Evolutionary conservation across 1,140 invertebrate species (phyloP), one percentile per base, ranked within the genome.

Genomic region (Heliothis virescens): DNA sequence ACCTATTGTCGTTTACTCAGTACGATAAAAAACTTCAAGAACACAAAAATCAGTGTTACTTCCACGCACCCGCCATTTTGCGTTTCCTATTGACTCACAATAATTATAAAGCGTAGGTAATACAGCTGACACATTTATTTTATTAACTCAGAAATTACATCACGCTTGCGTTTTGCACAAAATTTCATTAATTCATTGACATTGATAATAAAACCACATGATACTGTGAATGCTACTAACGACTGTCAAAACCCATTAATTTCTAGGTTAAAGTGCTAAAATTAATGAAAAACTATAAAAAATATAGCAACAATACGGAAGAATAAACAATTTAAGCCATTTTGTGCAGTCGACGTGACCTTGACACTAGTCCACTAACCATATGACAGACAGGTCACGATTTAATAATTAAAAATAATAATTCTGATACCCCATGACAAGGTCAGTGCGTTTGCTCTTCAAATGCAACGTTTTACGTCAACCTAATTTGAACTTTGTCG

Each of bases 361-460:
- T 75, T 75, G 72, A 75, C 72, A 75, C 72, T 75, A 75, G 57
- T 21, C 57, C 52, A 69, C 65, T 69, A 69, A 13, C 65, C 48
- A 69, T 26, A 69, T 75, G 72, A 75, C 72, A 75, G 57, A 29
- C 72, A 62, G 15, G 57, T 75, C 72, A 75, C 72, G 72, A 60
- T 26, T 52, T 69, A 69, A 69, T 69, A 69, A 69, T 69, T 75
- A 60, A 75, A 75, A 60, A n/a, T 62, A 62, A 48, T 62, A 75
- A 60, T 75, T 48, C 21, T 75, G 57, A 62, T 62, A 75, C 72
- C 57, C 62, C 72, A 18, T 50, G 34, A 75, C 72, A 75, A 75
- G 72, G 72, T 75, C 72, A 75, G 72, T 75, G 72, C 55, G 41
- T 75, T 75, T 26, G 41, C 41, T 69, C 65, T 50, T 69, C 65